Evolutionary conservation across 2,797 vertebrate genomes (phyloP), one percentile per base, ranked within the genome.

Genomic region (Pangasius macronema): DNA sequence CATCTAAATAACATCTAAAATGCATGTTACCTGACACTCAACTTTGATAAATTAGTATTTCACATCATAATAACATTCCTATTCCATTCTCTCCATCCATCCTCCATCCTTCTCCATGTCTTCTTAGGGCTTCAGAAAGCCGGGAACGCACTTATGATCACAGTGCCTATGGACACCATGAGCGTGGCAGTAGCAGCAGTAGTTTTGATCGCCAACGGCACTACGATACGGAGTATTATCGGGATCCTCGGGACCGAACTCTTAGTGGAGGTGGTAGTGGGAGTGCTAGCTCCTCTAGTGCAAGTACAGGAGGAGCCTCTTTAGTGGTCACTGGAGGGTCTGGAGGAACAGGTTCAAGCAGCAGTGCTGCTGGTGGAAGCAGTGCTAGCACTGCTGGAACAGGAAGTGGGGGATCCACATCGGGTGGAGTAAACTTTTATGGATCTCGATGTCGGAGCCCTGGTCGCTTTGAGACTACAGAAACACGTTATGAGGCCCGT

Each of bases 81-180:
- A 68, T 89, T n/a, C n/a, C 63, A 89, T 89, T 92, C 76, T 90
- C 86, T 88, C 86, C 87, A 72, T 77, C 87, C 73, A 87, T 89
- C 83, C 77, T 90, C 77, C 87, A 84, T 88, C 85, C 93, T 75
- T 93, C 83, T 86, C 88, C 91, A 90, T 90, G 82, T 94, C 89
- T 91, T 75, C 75, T 3, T 96, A 99, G 99, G 97, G 96, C 97
- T 94, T 95, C 97, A 93, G 98, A 99, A 91, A 97, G 96, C 95
- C 98, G 98, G 95, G 98, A 99, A 94, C 97, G 98, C 95, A 94
- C 96, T 89, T 99, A 99, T 92, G 98, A 99, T 95, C 98, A 99
- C 95, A 97, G 96, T 97, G 96, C 97, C 96, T 99, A 99, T 93
- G 99, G 98, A 97, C 99, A 99, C 96, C 99, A 99, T 89, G 99